Percentiles rank a stretch among this genome's conserved stretches.
phyloP scores from a whole-genome alignment of 2,888 invertebrate genomes.

The Silvanus unidentatus region DNA sequence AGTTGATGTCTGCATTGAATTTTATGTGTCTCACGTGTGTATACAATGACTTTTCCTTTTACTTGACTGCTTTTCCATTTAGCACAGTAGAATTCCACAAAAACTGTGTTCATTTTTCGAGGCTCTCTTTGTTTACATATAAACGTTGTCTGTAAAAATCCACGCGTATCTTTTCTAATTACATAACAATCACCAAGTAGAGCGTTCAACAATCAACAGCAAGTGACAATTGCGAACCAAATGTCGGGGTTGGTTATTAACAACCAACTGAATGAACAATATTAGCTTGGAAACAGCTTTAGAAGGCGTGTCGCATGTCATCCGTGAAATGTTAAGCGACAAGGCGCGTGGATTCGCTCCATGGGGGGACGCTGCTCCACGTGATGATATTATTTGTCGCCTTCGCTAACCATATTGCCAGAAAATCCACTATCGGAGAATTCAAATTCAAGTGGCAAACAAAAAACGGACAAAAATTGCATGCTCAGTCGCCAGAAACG shows the following conservation, averaged over 20 bases:
- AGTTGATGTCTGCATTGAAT: conserved; percentile 40
- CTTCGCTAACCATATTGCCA: not conserved
- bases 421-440: not conserved
- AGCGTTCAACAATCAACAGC: conserved; percentile 1
- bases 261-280: conserved; percentile 33
- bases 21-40: conserved; percentile 43
- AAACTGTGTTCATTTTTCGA: too few species aligned
- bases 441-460: too few species aligned
- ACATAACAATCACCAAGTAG: not conserved
- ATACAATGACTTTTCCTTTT: conserved; percentile 28
- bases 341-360: conserved; percentile 29
- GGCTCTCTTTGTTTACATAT: too few species aligned
- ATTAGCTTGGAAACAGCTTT: conserved; percentile 34
- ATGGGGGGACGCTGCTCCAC: conserved; percentile 17
- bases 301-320: conserved; percentile 35
- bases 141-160: too few species aligned
- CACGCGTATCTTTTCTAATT: too few species aligned
- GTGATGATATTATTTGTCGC: conserved; percentile 12
- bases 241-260: conserved; percentile 30
- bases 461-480: too few species aligned
- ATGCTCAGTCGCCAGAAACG: too few species aligned
- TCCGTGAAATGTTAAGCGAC: conserved; percentile 38
- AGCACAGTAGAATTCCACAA: too few species aligned
- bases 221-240: conserved; percentile 1
- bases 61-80: not conserved